A percentile compares a stretch with the other conserved stretches of the same genome.
phyloP scores from a whole-genome alignment of 2,797 vertebrate genomes.

The Pampus argenteus region DNA sequence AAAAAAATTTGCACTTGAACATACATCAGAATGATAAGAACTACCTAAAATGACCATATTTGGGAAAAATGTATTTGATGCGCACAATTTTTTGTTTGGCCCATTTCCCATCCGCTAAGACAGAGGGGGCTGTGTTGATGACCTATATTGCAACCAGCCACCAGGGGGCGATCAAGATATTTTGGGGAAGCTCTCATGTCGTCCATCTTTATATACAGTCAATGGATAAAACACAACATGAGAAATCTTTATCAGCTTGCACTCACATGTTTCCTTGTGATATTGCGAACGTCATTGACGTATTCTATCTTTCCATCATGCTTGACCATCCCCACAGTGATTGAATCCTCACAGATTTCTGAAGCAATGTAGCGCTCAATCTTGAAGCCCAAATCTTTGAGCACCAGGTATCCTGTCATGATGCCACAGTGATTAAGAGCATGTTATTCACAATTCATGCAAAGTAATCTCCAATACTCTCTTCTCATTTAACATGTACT shows the following conservation, averaged over 20 bases:
- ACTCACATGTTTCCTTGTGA: conserved; percentile 93
- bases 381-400: conserved; percentile 93
- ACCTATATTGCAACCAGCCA: too few species aligned
- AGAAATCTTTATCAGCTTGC: background rate
- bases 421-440: background rate
- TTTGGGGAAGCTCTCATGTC: too few species aligned
- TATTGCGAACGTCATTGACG: conserved; percentile 90
- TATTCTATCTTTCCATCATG: conserved; percentile 92
- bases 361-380: conserved; percentile 93
- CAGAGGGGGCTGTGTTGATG: too few species aligned
- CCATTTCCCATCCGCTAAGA: too few species aligned
- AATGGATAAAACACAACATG: background rate
- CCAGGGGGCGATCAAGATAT: too few species aligned
- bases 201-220: too few species aligned
- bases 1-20: too few species aligned
- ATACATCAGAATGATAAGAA: too few species aligned
- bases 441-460: background rate
- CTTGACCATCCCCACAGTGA: conserved; percentile 89
- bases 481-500: background rate
- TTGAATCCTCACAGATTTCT: conserved; percentile 92
- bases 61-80: too few species aligned
- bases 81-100: too few species aligned
- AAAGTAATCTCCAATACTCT: background rate
- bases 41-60: too few species aligned
- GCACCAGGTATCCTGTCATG: conserved; percentile 91